A percentile compares a stretch with the other conserved stretches of the same genome.
Evolutionary conservation across 1,140 invertebrate species (phyloP).

Genomic region (Cherax destructor): DNA sequence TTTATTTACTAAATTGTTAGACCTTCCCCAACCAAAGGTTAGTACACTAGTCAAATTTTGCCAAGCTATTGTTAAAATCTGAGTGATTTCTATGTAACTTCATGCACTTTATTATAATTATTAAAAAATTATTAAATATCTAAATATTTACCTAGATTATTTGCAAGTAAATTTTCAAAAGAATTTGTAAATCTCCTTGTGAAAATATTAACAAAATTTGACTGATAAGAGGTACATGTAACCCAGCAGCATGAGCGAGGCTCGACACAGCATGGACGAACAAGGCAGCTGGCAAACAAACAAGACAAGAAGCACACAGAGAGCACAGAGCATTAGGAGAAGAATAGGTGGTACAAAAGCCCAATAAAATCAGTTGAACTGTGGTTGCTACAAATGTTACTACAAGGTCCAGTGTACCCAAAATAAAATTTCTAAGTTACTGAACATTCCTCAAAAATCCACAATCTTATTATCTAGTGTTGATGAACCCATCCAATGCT

Average conservation of each 20-base stretch:
- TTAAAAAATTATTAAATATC: not conserved
- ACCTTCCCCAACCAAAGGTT: not conserved
- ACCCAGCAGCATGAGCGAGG: constrained; percentile 67
- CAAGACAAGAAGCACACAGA: constrained; percentile 55
- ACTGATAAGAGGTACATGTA: constrained; percentile 40
- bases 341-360: constrained; percentile 71
- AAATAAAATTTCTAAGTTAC: constrained; percentile 52
- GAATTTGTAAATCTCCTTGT: not conserved
- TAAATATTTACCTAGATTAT: not conserved
- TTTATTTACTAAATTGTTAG: not conserved
- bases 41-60: constrained; percentile 2
- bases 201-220: constrained; percentile 9
- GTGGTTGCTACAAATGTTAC: constrained; percentile 57
- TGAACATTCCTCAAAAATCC: not conserved
- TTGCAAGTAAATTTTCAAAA: not conserved
- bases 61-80: not conserved
- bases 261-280: constrained; percentile 72
- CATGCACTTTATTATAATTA: not conserved
- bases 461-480: constrained; percentile 50
- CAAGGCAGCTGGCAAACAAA: constrained; percentile 27
- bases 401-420: constrained; percentile 49
- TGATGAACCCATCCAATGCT: constrained; percentile 63
- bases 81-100: not conserved
- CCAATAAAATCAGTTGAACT: constrained; percentile 75
- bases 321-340: constrained; percentile 60